Conservation (phyloP, 1,140 invertebrate genomes). For the Oncopodura yosiiana region DNA sequence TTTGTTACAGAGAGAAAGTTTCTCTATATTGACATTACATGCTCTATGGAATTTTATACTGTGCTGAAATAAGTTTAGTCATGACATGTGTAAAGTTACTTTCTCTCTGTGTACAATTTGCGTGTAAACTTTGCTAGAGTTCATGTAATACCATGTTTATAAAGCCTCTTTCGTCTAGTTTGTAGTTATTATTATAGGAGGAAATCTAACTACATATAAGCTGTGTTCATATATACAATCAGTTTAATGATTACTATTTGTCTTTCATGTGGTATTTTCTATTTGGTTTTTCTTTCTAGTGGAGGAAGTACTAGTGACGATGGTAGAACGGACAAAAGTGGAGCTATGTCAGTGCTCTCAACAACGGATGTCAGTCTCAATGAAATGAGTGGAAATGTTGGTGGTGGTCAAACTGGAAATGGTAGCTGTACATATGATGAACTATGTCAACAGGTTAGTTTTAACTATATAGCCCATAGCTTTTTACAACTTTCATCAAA, state of each 20-base stretch:
- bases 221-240: not conserved
- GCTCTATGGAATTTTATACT: no score
- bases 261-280: slow-evolving; percentile 1
- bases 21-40: no score
- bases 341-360: slow-evolving; percentile 23
- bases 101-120: not conserved
- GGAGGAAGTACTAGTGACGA: slow-evolving; percentile 29
- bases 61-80: no score
- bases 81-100: not conserved
- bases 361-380: slow-evolving; percentile 32
- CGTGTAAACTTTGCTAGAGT: not conserved
- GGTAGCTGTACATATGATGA: slow-evolving; percentile 10
- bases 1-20: no score
- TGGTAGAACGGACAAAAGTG: slow-evolving; percentile 32
- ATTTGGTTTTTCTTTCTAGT: slow-evolving; percentile 15
- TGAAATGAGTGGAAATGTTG: no score
- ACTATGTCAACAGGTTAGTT: slow-evolving; percentile 34
- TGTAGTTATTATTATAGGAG: not conserved
- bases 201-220: not conserved
- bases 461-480: no score
- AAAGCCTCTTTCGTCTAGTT: not conserved
- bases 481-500: not conserved
- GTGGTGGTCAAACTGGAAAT: slow-evolving; percentile 20
- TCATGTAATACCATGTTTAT: not conserved
- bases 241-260: not conserved